Percentiles rank a stretch among this genome's conserved stretches.
phyloP scores from a whole-genome alignment of 2,113 vertebrate genomes.

The Lepidothrix coronata region DNA sequence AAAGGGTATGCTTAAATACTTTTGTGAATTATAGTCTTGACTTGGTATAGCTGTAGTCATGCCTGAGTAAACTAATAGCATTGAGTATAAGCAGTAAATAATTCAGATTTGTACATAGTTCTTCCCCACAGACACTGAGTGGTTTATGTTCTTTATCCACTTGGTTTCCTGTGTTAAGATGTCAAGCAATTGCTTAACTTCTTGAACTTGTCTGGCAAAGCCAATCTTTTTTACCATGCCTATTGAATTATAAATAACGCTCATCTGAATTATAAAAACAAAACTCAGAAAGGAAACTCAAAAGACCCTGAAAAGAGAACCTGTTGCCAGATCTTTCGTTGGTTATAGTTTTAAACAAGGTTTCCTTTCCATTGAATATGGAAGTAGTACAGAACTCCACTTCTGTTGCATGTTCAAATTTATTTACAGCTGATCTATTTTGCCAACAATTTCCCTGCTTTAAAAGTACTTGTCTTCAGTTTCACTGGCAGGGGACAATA shows the following conservation, averaged over 20 bases:
- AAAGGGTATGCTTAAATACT: not conserved
- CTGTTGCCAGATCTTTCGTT: not conserved
- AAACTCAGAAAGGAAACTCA: not conserved
- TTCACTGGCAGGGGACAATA: not conserved
- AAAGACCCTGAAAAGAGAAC: not conserved
- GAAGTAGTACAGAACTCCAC: not conserved
- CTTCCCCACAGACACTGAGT: not conserved
- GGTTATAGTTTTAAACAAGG: not conserved
- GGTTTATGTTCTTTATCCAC: not conserved
- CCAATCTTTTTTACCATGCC: not conserved
- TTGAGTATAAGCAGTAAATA: not conserved
- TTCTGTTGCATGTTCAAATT: not conserved
- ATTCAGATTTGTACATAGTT: not conserved
- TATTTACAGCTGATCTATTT: not conserved
- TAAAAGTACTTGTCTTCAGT: not conserved
- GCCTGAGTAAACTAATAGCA: not conserved
- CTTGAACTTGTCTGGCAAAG: not conserved
- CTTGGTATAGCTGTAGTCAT: not conserved
- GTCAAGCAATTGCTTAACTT: not conserved
- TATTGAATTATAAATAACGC: not conserved
- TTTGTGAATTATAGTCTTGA: not conserved
- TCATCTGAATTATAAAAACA: not conserved
- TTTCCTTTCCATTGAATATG: not conserved
- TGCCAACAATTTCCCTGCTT: not conserved
- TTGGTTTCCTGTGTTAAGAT: not conserved